These are phyloP conservation scores for Cryptotermes secundus DNA, from an alignment of 1,140 invertebrate genomes.

Conservation along the genomic window DNA sequence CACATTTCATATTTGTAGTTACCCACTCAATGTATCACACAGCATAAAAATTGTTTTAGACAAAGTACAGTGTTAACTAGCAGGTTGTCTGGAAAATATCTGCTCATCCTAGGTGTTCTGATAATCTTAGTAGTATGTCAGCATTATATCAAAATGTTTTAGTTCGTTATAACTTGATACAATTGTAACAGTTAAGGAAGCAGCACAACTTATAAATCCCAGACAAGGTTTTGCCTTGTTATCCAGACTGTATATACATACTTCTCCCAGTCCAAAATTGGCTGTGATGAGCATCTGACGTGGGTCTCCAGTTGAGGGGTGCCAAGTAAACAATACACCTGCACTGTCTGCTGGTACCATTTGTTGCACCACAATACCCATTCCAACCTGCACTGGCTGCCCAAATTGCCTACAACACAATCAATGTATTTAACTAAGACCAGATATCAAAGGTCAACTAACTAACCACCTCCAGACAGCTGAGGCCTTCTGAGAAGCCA, in stretches of 20 bases:
- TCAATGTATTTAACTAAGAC: too few species aligned
- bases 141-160: background rate
- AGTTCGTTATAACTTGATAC: background rate
- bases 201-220: background rate
- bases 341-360: slow-evolving; percentile 70
- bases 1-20: too few species aligned
- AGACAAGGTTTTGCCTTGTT: background rate
- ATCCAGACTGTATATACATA: slow-evolving; percentile 41
- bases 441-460: too few species aligned
- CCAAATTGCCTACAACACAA: slow-evolving; percentile 59
- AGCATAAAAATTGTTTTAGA: too few species aligned
- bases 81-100: too few species aligned
- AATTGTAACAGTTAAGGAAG: background rate
- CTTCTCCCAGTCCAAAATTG: slow-evolving; percentile 81
- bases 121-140: too few species aligned
- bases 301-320: slow-evolving; percentile 69
- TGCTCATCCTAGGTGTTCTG: too few species aligned
- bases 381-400: slow-evolving; percentile 55
- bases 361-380: slow-evolving; percentile 80
- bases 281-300: slow-evolving; percentile 68
- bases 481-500: too few species aligned
- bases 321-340: slow-evolving; percentile 78
- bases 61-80: too few species aligned
- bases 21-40: too few species aligned
- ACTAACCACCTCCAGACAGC: too few species aligned